phyloP scores from a whole-genome alignment of 2,888 invertebrate genomes.

The Thysanoteuthis rhombus region DNA sequence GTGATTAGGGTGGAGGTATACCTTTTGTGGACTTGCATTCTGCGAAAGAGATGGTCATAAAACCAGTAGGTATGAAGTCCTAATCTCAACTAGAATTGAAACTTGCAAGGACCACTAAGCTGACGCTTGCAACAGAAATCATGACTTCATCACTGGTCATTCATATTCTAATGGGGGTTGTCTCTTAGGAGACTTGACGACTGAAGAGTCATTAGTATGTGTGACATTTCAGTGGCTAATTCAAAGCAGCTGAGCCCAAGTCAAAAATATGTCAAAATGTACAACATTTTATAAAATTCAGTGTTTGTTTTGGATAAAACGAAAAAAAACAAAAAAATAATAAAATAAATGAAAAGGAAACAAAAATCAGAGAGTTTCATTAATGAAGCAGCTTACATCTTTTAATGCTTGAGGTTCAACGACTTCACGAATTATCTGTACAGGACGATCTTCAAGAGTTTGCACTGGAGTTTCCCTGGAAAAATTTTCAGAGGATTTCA shows the following conservation, averaged over 20 bases:
- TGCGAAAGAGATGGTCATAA: no score
- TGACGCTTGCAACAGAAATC: no score
- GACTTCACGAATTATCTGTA: conserved; percentile 48
- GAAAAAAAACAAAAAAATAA: background rate
- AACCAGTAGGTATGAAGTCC: no score
- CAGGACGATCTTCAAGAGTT: conserved; percentile 41
- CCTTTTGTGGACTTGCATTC: no score
- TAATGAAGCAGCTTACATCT: conserved; percentile 39
- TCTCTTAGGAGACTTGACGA: no score
- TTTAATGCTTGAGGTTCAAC: conserved; percentile 46
- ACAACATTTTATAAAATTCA: background rate
- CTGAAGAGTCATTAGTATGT: background rate
- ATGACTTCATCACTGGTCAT: no score
- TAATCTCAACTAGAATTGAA: no score
- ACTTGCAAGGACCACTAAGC: no score
- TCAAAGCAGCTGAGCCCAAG: background rate
- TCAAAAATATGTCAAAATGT: background rate
- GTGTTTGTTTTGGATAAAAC: background rate
- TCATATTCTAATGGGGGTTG: no score
- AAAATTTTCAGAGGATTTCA: background rate
- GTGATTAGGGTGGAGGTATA: no score
- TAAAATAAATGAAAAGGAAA: background rate
- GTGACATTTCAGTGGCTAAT: background rate
- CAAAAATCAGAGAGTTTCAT: background rate
- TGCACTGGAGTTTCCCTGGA: conserved; percentile 36